These are phyloP conservation scores for Plectrocnemia conspersa DNA, from an alignment of 1,140 invertebrate genomes.

Conservation along the genomic window DNA sequence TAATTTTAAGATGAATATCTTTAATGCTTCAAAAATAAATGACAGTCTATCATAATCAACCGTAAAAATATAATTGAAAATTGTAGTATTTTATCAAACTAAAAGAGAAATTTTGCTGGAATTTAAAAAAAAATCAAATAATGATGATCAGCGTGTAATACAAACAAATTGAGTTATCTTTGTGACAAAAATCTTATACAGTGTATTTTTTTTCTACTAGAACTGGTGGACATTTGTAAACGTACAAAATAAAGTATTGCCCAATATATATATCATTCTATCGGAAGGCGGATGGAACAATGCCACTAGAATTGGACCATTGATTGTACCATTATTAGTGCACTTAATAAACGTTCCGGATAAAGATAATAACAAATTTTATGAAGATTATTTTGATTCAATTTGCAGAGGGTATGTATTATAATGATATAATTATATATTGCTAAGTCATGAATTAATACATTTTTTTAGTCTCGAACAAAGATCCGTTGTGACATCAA, in stretches of 20 bases:
- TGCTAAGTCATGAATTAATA: neutral
- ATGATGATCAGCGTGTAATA: too few species aligned
- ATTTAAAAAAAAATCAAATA: too few species aligned
- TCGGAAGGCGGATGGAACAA: constrained; percentile 64
- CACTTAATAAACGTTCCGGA: constrained; percentile 56
- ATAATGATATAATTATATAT: constrained; percentile 4
- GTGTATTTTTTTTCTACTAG: constrained; percentile 45
- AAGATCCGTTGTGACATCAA: constrained; percentile 50
- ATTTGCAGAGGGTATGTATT: constrained; percentile 57
- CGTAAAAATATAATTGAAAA: too few species aligned
- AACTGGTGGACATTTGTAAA: constrained; percentile 66
- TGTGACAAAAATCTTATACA: constrained; percentile 1
- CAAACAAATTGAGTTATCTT: neutral
- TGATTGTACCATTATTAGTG: constrained; percentile 68
- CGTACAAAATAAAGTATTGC: constrained; percentile 64
- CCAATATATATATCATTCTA: constrained; percentile 64
- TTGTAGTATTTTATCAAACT: too few species aligned
- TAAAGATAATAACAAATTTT: constrained; percentile 54
- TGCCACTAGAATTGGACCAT: constrained; percentile 65
- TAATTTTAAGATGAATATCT: too few species aligned
- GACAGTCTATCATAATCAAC: too few species aligned
- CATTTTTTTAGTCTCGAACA: constrained; percentile 50
- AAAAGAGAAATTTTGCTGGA: too few species aligned
- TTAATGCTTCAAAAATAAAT: too few species aligned
- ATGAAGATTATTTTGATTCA: constrained; percentile 63